Percentiles rank a stretch among this genome's conserved stretches.
These are phyloP conservation scores for Nebria salina DNA, from an alignment of 2,888 invertebrate genomes.

Conservation along the genomic window DNA sequence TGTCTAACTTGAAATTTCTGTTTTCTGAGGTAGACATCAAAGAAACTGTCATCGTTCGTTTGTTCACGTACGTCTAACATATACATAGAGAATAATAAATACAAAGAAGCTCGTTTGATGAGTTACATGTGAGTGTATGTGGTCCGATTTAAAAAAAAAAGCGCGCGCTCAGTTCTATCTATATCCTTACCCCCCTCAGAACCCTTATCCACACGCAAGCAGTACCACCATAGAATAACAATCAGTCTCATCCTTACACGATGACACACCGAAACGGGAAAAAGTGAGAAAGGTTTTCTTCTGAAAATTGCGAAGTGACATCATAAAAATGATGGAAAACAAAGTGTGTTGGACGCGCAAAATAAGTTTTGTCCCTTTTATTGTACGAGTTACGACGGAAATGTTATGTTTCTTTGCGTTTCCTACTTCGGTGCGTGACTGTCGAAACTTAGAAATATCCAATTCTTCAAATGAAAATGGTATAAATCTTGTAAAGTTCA, in stretches of 20 bases:
- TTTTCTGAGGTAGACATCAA: conserved; percentile 32
- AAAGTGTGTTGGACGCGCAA: conserved; percentile 54
- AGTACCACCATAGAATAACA: conserved; percentile 35
- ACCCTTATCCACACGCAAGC: conserved; percentile 22
- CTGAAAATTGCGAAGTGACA: conserved; percentile 55
- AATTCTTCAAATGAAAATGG: conserved; percentile 16
- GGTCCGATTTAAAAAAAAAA: background rate
- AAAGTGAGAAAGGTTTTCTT: conserved; percentile 3
- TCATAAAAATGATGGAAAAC: conserved; percentile 57
- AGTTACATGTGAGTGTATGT: background rate
- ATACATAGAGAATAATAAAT: conserved; percentile 38
- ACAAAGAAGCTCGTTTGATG: background rate
- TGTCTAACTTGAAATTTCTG: conserved; percentile 7
- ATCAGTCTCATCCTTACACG: conserved; percentile 21
- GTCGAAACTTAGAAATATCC: conserved; percentile 21
- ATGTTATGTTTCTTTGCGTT: conserved; percentile 50
- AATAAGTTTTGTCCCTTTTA: conserved; percentile 48
- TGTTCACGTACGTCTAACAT: conserved; percentile 26
- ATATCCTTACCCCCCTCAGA: background rate
- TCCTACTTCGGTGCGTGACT: conserved; percentile 17
- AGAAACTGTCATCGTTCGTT: conserved; percentile 31
- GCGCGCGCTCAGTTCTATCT: background rate
- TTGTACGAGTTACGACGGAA: conserved; percentile 49
- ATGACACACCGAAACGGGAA: background rate
- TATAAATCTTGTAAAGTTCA: background rate